Conservation (phyloP, 2,797 vertebrate species). For the Sebastes cheni region DNA sequence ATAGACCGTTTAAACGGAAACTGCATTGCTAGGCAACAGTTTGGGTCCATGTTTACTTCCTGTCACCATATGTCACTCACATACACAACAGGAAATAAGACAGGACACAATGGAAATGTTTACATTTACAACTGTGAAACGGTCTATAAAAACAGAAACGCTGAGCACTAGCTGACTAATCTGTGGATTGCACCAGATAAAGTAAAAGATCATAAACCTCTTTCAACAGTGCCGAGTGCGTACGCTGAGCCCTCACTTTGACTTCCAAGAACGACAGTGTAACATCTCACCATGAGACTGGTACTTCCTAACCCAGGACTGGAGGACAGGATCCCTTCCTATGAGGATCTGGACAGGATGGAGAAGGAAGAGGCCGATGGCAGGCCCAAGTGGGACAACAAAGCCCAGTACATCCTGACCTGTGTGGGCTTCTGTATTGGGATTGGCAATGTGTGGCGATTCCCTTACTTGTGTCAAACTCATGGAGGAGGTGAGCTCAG, state of each 20-base stretch:
- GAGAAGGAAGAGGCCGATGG: slow-evolving; percentile 82
- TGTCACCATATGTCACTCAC: neutral
- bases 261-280: neutral
- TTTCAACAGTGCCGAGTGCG: neutral
- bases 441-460: slow-evolving; percentile 94
- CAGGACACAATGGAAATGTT: neutral
- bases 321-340: slow-evolving; percentile 54
- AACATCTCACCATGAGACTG: slow-evolving; percentile 57
- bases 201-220: slow-evolving; percentile 37
- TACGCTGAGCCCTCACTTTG: neutral
- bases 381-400: slow-evolving; percentile 95
- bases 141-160: neutral
- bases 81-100: neutral
- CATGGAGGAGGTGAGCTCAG: slow-evolving; percentile 90
- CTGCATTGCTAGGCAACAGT: neutral
- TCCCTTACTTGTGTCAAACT: slow-evolving; percentile 92
- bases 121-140: neutral
- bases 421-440: slow-evolving; percentile 94
- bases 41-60: neutral
- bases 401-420: slow-evolving; percentile 93
- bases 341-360: slow-evolving; percentile 83
- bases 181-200: slow-evolving; percentile 12
- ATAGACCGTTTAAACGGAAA: too few relatives aligned
- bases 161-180: slow-evolving; percentile 5
- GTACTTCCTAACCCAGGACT: slow-evolving; percentile 62